These are phyloP conservation scores for Chloropsis hardwickii DNA, from an alignment of 2,113 vertebrate species.

Conservation along the genomic window DNA sequence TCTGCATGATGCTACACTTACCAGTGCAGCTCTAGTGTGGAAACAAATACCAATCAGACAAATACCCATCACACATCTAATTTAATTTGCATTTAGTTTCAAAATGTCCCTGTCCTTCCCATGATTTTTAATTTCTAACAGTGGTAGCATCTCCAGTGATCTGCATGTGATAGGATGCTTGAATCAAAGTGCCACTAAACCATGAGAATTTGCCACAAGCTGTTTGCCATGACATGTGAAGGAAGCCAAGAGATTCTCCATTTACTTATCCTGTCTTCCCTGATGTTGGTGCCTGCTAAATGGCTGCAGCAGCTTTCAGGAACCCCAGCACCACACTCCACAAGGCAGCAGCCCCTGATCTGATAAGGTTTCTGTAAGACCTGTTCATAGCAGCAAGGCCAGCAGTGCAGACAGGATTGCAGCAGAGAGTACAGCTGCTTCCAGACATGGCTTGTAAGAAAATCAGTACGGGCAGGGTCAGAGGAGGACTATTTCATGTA, in stretches of 20 bases:
- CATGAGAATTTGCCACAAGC: neutral
- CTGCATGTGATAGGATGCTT: neutral
- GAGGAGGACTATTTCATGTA: neutral
- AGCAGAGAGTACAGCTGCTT: constrained; percentile 2
- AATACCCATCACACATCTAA: neutral
- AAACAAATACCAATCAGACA: neutral
- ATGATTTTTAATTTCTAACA: neutral
- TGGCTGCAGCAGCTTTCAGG: neutral
- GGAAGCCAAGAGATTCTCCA: neutral
- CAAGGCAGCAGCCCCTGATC: neutral
- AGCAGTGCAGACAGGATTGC: neutral
- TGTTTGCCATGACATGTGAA: neutral
- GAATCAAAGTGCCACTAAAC: neutral
- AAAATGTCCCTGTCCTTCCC: neutral
- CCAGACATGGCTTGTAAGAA: constrained; percentile 13
- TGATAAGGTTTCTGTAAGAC: neutral
- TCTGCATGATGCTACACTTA: neutral
- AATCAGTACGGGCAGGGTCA: neutral
- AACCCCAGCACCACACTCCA: accelerated
- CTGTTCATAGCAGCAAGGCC: neutral
- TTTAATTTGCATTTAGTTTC: neutral
- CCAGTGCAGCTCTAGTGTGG: neutral
- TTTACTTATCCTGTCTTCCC: neutral
- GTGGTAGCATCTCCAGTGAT: neutral
- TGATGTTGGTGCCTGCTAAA: neutral